Evolutionary conservation across 2,888 invertebrate genomes (phyloP), one percentile per base, ranked within the genome.

Genomic region (Cheilosia pagana): DNA sequence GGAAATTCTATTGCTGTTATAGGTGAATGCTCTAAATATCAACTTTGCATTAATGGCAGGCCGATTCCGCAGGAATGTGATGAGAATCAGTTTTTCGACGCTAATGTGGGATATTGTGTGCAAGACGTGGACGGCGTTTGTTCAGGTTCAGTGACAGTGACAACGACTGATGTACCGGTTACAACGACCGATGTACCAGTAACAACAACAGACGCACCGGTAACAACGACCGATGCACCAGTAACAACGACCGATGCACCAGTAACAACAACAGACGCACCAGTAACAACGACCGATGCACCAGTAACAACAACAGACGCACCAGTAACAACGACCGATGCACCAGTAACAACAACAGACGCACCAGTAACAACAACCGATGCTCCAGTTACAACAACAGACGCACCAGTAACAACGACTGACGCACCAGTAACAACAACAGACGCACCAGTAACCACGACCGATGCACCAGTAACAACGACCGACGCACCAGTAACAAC

Each of bases 21-120:
- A 0, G 79, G 78, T 1, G 82, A 88, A 14, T 90, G 90, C 48
- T 87, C 87, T 41, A 87, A 88, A 2, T 90, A 87, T 25, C 88
- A 87, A 65, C 81, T 87, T 6, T 90, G 90, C 48, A 50, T 74
- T 10, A n/a, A 65, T 8, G 86, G 87, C 7, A 19, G 48, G 10
- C 87, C 89, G 6, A 39, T 87, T 14, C 41, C 87, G 35, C 65
- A 87, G 19, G 70, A 88, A 19, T 90, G 90, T 45, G 86, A 87
- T 4, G 57, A 53, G 3, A 87, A 86, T 6, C 81, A 88, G 1
- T 88, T 88, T 50, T 90, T 86, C 55, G 85, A 88, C 2, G 43
- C 19, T 4, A n/a, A 67, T 7, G 39, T 87, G 7, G 65, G 74
- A 28, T 86, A 87, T 21, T 90, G 89, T 25, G 41, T 88, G 10